phyloP scores from a whole-genome alignment of 2,797 vertebrate genomes.

The Silurus lanzhouensis region DNA sequence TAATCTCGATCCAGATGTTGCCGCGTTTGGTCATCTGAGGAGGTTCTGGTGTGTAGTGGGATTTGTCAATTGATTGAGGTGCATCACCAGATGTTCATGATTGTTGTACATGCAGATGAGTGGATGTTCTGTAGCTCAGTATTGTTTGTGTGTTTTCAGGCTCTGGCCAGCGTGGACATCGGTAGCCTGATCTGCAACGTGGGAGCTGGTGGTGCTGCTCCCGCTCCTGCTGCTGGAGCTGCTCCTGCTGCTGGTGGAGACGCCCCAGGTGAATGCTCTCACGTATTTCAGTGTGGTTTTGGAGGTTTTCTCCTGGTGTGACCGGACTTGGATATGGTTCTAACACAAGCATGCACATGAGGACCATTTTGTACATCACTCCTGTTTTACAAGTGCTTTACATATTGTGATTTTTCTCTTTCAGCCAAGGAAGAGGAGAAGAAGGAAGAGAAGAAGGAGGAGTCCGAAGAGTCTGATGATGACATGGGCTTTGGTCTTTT shows the following conservation, averaged over 20 bases:
- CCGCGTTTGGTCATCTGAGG: no score
- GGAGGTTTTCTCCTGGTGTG: no score
- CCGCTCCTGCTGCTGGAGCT: constrained; percentile 59
- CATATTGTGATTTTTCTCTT: constrained; percentile 30
- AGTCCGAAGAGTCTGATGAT: constrained; percentile 95
- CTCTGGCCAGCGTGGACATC: constrained; percentile 88
- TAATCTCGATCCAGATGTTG: no score
- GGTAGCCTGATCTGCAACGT: constrained; percentile 95
- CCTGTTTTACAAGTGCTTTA: no score
- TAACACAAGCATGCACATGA: not conserved
- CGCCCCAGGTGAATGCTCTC: constrained; percentile 69
- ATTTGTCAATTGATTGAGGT: no score
- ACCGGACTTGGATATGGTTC: no score
- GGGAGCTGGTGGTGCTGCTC: constrained; percentile 81
- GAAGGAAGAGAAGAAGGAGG: constrained; percentile 96
- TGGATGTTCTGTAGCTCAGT: not conserved
- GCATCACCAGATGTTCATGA: no score
- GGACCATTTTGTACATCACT: not conserved
- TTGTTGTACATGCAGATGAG: not conserved
- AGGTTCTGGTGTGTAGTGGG: no score
- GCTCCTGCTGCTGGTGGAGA: constrained; percentile 67
- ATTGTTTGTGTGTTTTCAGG: constrained; percentile 67
- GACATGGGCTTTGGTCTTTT: constrained; percentile 99
- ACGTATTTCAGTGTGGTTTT: no score
- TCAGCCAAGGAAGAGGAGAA: constrained; percentile 95